A percentile compares a stretch with the other conserved stretches of the same genome.
Evolutionary conservation across 2,797 vertebrate species (phyloP).

Genomic region (Pteropus rufus): DNA sequence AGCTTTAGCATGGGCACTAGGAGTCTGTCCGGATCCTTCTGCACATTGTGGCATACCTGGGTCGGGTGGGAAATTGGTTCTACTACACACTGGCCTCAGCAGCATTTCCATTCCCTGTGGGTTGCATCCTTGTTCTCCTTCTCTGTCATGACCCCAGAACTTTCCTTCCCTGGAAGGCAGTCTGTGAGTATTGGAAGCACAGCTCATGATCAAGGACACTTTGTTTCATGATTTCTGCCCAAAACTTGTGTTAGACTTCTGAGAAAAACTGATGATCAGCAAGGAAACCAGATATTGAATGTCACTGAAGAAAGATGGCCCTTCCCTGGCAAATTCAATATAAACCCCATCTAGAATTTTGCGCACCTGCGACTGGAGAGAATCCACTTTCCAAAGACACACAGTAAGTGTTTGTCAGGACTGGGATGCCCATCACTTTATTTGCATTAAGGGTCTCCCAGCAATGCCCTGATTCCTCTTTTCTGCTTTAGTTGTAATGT

Average conservation of each 20-base stretch:
- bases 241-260: background rate
- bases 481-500: background rate
- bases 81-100: background rate
- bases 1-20: no score
- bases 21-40: no score
- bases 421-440: background rate
- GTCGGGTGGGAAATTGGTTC: no score
- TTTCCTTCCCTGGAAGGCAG: background rate
- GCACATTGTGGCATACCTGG: accelerated
- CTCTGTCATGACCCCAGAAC: background rate
- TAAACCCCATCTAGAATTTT: background rate
- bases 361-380: background rate
- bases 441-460: background rate
- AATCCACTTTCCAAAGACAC: background rate
- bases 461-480: background rate
- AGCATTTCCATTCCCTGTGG: background rate
- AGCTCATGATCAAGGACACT: background rate
- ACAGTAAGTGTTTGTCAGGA: accelerated
- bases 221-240: background rate
- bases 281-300: background rate
- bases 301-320: background rate
- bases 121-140: no score
- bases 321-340: background rate
- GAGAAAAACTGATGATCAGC: background rate
- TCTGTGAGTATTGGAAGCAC: background rate